Conservation (phyloP, 1,140 invertebrate species). For the Stegodyphus mimosarum region DNA sequence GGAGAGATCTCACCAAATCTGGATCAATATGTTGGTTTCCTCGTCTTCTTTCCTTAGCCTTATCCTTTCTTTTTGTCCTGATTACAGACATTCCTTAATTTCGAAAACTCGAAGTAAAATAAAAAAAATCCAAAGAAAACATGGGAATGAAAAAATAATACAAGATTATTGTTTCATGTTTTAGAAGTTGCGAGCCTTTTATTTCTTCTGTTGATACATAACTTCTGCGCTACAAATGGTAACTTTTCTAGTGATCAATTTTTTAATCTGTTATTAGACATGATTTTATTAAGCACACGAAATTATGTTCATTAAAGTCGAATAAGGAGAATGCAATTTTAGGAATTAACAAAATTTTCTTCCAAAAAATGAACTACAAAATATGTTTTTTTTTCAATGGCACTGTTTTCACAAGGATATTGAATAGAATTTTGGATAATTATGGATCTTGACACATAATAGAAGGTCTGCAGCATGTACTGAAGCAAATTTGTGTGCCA, state of each 20-base stretch:
- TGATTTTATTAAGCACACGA: not conserved
- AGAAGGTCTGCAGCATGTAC: no score
- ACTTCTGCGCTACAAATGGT: no score
- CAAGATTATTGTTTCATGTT: not conserved
- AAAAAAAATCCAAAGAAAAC: not conserved
- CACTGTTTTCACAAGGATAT: not conserved
- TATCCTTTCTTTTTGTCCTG: conserved; percentile 15
- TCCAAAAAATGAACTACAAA: not conserved
- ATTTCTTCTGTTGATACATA: conserved; percentile 2
- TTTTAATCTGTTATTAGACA: no score
- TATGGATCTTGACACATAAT: no score
- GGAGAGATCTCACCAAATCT: conserved; percentile 77
- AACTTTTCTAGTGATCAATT: no score
- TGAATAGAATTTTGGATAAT: no score
- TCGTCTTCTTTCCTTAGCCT: conserved; percentile 1
- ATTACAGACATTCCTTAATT: conserved; percentile 35
- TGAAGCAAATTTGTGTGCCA: no score
- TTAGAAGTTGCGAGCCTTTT: not conserved
- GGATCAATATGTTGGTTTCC: conserved; percentile 32
- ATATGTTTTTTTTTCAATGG: not conserved
- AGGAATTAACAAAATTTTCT: conserved; percentile 9
- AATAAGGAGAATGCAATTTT: not conserved
- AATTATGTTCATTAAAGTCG: not conserved
- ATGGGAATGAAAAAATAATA: not conserved
- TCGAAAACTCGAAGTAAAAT: not conserved